phyloP scores from a whole-genome alignment of 2,113 vertebrate genomes.

The Anguilla rostrata region DNA sequence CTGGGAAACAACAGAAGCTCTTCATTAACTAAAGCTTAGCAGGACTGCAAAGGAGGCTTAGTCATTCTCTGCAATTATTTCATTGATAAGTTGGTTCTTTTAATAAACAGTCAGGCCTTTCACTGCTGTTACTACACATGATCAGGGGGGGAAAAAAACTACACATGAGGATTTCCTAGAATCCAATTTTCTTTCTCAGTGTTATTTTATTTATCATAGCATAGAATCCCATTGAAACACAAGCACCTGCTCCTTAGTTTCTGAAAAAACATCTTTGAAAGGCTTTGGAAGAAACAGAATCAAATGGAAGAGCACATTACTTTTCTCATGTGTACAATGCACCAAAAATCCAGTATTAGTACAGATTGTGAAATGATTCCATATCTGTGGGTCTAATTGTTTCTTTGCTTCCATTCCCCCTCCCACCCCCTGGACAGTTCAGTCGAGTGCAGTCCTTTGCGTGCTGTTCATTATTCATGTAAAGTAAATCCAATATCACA shows the following conservation, averaged over 20 bases:
- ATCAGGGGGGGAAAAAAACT: slow-evolving; percentile 58
- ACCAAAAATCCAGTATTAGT: not conserved
- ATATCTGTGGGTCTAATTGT: not conserved
- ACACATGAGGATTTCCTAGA: not conserved
- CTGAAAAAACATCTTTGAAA: not conserved
- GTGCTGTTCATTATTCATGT: not conserved
- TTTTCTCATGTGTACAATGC: not conserved
- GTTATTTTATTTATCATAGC: not conserved
- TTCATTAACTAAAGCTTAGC: slow-evolving; percentile 43
- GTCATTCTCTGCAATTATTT: slow-evolving; percentile 52
- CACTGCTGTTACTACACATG: slow-evolving; percentile 56
- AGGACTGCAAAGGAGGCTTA: slow-evolving; percentile 34
- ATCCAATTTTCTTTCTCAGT: not conserved
- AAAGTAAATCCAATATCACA: not conserved
- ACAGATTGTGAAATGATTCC: not conserved
- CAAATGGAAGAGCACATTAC: not conserved
- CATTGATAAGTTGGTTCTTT: slow-evolving; percentile 56
- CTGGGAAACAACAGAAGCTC: slow-evolving; percentile 39
- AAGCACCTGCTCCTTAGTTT: not conserved
- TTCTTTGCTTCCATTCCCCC: not conserved
- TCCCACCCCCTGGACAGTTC: not conserved
- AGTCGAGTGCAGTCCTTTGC: not conserved
- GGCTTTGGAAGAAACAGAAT: not conserved
- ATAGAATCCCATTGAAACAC: not conserved
- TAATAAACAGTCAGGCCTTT: slow-evolving; percentile 60